A percentile compares a stretch with the other conserved stretches of the same genome.
Evolutionary conservation across 2,888 invertebrate genomes (phyloP).

Genomic region (Agrypnus murinus): DNA sequence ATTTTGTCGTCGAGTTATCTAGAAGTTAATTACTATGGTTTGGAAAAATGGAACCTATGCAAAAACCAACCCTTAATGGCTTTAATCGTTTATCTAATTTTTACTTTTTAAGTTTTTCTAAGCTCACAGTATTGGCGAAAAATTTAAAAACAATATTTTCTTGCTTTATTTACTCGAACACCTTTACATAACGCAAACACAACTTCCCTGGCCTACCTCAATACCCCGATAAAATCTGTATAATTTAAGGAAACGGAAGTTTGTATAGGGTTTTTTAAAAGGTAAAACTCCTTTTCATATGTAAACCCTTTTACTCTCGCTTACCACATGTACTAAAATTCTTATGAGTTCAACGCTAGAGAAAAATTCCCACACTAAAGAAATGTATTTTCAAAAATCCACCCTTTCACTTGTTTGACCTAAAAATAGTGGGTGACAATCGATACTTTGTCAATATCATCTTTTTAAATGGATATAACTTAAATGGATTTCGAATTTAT

Average conservation of each 20-base stretch:
- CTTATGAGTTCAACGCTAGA: neutral
- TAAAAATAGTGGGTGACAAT: slow-evolving; percentile 8
- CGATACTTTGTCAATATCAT: slow-evolving; percentile 30
- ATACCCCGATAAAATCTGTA: neutral
- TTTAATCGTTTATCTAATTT: no score
- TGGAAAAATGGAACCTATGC: no score
- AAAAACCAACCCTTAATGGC: no score
- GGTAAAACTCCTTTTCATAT: neutral
- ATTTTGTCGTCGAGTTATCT: no score
- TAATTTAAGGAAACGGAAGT: slow-evolving; percentile 19
- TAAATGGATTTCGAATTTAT: slow-evolving; percentile 14
- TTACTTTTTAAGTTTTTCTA: no score
- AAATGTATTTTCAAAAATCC: slow-evolving; percentile 9
- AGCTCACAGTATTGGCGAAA: no score
- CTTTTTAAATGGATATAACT: slow-evolving; percentile 14
- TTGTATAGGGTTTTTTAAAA: neutral
- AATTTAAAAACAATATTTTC: no score
- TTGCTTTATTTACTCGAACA: no score
- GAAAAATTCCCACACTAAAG: slow-evolving; percentile 20
- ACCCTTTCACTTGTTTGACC: slow-evolving; percentile 28
- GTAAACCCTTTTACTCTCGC: slow-evolving; percentile 26
- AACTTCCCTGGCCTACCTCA: slow-evolving; percentile 9
- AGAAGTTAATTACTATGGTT: no score
- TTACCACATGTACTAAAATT: slow-evolving; percentile 22
- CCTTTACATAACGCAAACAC: no score